Percentiles rank a stretch among this genome's conserved stretches.
phyloP scores from a whole-genome alignment of 2,113 vertebrate genomes.

The Triplophysa siluroides region DNA sequence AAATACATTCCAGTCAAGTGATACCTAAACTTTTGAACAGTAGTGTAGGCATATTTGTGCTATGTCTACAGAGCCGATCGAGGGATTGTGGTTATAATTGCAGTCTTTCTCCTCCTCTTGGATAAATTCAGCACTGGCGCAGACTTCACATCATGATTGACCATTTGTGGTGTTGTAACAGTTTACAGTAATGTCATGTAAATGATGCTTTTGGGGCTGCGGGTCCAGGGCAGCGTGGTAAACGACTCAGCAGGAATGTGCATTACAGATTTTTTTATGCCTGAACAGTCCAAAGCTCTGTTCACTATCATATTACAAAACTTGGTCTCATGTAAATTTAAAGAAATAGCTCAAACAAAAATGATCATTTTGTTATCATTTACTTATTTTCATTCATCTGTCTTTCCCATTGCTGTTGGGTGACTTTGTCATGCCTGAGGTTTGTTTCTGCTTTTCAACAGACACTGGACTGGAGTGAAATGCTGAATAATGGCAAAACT shows the following conservation, averaged over 20 bases:
- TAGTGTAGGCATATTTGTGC: neutral
- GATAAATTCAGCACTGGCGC: slow-evolving; percentile 15
- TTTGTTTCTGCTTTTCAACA: too few relatives aligned
- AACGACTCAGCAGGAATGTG: slow-evolving; percentile 45
- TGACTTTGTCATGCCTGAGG: too few relatives aligned
- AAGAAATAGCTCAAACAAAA: neutral
- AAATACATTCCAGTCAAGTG: too few relatives aligned
- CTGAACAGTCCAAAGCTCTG: slow-evolving; percentile 15
- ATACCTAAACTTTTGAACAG: neutral
- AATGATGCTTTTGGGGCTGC: slow-evolving; percentile 21
- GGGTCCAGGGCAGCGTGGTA: slow-evolving; percentile 27
- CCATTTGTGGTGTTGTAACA: slow-evolving; percentile 42
- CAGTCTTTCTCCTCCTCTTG: neutral
- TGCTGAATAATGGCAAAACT: too few relatives aligned
- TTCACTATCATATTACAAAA: slow-evolving; percentile 1
- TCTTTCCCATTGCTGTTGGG: too few relatives aligned
- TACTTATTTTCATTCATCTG: too few relatives aligned
- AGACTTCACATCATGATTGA: slow-evolving; percentile 35
- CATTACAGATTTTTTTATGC: slow-evolving; percentile 24
- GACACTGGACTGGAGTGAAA: too few relatives aligned
- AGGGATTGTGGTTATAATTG: slow-evolving; percentile 23
- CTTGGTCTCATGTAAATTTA: too few relatives aligned
- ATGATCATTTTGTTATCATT: too few relatives aligned
- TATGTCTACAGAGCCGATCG: slow-evolving; percentile 14
- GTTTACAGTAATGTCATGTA: slow-evolving; percentile 34